Base-by-base conservation (phyloP, 2,888 invertebrate genomes). In the Biston stratarius region DNA sequence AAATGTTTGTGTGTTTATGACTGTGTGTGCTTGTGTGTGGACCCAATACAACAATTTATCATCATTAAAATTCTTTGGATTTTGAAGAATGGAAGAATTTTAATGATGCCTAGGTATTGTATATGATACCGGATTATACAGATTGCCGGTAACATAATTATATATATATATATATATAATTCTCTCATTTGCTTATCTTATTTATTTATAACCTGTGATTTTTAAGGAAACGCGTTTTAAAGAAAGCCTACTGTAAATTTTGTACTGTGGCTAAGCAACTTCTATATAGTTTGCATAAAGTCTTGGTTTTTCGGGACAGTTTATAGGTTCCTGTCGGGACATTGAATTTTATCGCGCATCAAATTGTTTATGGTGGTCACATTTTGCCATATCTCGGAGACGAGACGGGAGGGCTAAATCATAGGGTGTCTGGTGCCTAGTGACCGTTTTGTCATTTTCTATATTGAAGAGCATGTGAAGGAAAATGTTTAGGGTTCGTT, bases 311-410 rank as follows among this genome's bases (percentile, higher is more conserved):
- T 71, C 61, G 71, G 60, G 68, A 65, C 69, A 65, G 61, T 76
- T 76, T 74, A 76, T 74, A 72, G 73, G 60, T 72, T 71, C 69
- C 71, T 73, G 73, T 64, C 74, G 69, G 71, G 68, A 64, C 70
- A 74, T 73, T 74, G 74, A 73, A 74, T 74, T 74, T 74, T 74
- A 74, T 74, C 74, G 71, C 67, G 70, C 70, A 70, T 74, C 73
- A 74, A 74, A 71, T 74, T 71, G 74, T 74, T 74, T 74, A 74
- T 71, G 69, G 64, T 71, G 71, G 69, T 70, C 74, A 71, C 64
- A 71, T 72, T 71, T 71, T 64, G 51, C 66, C 51, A 51, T 65
- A 59, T 66, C 60, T 71, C 61, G 52, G 45, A 62, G 68, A 48
- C 51, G 48, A 44, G 14, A 58, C 15, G 42, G 56, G 56, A 60